These are phyloP conservation scores for Motacilla tschutschensis DNA, from an alignment of 2,113 vertebrate genomes.

Conservation along the genomic window DNA sequence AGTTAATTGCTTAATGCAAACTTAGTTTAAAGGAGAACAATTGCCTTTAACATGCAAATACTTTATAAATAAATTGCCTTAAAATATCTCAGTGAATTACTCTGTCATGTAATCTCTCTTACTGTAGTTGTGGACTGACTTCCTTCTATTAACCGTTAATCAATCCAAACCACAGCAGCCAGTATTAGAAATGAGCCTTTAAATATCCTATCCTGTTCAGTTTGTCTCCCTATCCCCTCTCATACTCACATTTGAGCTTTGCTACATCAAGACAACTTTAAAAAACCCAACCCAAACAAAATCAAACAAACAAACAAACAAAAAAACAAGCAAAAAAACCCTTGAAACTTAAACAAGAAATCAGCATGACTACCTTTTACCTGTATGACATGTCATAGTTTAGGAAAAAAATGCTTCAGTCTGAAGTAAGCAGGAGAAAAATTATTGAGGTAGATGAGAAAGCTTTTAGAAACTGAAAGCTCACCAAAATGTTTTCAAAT, in stretches of 20 bases:
- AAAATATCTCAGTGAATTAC: constrained; percentile 35
- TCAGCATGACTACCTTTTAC: background rate
- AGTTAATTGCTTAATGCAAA: constrained; percentile 41
- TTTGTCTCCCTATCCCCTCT: background rate
- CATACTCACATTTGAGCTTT: background rate
- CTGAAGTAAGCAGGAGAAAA: background rate
- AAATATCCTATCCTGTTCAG: background rate
- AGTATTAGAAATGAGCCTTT: background rate
- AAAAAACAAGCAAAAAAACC: rapidly evolving
- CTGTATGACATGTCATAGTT: background rate
- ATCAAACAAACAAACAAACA: no score
- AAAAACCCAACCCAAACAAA: background rate
- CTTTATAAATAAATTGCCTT: constrained; percentile 32
- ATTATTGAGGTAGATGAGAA: background rate
- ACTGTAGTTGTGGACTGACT: background rate
- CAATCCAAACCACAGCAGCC: background rate
- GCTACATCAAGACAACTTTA: background rate
- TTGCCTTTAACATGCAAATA: constrained; percentile 48
- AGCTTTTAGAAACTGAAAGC: background rate
- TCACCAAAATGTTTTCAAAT: background rate
- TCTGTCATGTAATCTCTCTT: background rate
- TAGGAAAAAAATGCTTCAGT: background rate
- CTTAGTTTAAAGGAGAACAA: constrained; percentile 51
- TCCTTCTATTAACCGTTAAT: background rate
- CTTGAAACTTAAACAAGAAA: background rate